phyloP scores from a whole-genome alignment of 2,113 vertebrate species.

The Psilopogon haemacephalus region DNA sequence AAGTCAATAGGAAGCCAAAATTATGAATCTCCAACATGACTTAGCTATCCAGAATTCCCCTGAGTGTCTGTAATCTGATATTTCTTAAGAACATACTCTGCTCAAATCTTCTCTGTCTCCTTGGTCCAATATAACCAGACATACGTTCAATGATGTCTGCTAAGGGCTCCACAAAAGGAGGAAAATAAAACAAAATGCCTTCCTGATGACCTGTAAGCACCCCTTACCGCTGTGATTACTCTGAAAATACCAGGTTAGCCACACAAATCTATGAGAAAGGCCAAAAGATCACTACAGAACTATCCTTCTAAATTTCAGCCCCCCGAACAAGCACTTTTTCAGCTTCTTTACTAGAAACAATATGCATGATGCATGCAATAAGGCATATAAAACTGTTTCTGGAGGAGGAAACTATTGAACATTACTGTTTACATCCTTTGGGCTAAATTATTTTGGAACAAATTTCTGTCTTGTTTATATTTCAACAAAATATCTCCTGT shows the following conservation, averaged over 20 bases:
- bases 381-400: conserved; percentile 3
- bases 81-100: conserved; percentile 10
- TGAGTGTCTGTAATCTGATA: not conserved
- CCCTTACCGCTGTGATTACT: not conserved
- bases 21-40: not conserved
- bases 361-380: not conserved
- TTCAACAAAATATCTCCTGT: conserved; percentile 55
- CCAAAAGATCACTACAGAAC: not conserved
- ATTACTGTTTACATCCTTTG: conserved; percentile 7
- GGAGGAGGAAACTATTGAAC: conserved; percentile 37
- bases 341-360: conserved; percentile 6
- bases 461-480: conserved; percentile 49
- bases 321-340: not conserved
- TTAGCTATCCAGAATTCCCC: not conserved
- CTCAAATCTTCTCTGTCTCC: conserved; percentile 8
- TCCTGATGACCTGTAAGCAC: conserved; percentile 23
- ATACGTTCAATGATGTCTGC: not conserved
- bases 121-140: conserved; percentile 29
- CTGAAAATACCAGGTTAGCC: not conserved
- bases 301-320: not conserved
- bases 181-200: conserved; percentile 19
- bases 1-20: not conserved
- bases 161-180: conserved; percentile 1
- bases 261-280: not conserved
- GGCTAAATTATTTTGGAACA: conserved; percentile 48